These are phyloP conservation scores for Watsonalla binaria DNA, from an alignment of 2,888 invertebrate genomes.

Conservation along the genomic window DNA sequence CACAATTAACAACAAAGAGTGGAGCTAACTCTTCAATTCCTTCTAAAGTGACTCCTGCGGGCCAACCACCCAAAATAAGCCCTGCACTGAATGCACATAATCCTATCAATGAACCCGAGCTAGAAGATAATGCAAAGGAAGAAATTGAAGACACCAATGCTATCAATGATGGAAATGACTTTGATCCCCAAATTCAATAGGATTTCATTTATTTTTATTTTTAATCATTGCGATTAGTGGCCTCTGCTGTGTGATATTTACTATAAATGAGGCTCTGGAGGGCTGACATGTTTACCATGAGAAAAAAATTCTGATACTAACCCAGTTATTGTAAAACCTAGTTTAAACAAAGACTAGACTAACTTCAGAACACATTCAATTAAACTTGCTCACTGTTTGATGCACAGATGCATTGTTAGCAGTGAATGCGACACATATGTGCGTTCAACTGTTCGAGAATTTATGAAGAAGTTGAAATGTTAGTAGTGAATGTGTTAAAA, in stretches of 20 bases:
- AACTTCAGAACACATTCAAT: too few species aligned
- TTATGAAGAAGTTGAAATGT: too few species aligned
- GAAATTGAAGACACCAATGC: slow-evolving; percentile 68
- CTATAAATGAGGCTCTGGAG: slow-evolving; percentile 3
- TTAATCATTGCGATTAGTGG: slow-evolving; percentile 12
- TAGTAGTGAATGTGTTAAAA: too few species aligned
- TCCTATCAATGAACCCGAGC: slow-evolving; percentile 56
- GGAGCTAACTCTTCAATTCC: slow-evolving; percentile 40
- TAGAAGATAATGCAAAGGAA: slow-evolving; percentile 72
- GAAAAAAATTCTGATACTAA: too few species aligned
- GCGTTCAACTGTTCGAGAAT: too few species aligned
- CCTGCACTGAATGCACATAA: slow-evolving; percentile 53
- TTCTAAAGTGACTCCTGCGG: slow-evolving; percentile 61
- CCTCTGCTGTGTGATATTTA: slow-evolving; percentile 25
- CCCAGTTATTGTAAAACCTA: too few species aligned
- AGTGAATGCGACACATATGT: too few species aligned
- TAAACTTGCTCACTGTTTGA: too few species aligned
- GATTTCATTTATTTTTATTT: slow-evolving; percentile 1
- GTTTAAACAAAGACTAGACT: too few species aligned
- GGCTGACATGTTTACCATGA: background rate
- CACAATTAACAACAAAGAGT: slow-evolving; percentile 58
- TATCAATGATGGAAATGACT: slow-evolving; percentile 58
- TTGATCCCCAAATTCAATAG: slow-evolving; percentile 53
- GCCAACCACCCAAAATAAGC: slow-evolving; percentile 59
- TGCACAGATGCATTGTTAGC: too few species aligned